phyloP scores from a whole-genome alignment of 1,140 invertebrate genomes.

The Hylaeus volcanicus region DNA sequence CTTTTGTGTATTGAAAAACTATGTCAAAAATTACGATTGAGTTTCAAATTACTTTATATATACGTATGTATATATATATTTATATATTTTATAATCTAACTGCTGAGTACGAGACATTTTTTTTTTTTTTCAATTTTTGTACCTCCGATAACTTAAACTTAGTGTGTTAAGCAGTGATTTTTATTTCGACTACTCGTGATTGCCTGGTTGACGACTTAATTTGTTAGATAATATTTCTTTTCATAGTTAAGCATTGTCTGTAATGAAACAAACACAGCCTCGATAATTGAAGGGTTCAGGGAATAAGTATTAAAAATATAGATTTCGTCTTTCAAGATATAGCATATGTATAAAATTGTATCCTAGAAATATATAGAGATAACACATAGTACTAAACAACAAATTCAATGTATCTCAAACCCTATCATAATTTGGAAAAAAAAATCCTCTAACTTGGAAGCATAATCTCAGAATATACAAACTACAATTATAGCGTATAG shows the following conservation, averaged over 20 bases:
- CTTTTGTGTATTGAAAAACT: slow-evolving; percentile 67
- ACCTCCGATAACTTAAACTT: slow-evolving; percentile 61
- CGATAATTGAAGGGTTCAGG: slow-evolving; percentile 68
- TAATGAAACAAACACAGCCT: slow-evolving; percentile 71
- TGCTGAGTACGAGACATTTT: slow-evolving; percentile 50
- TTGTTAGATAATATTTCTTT: slow-evolving; percentile 42
- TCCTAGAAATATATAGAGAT: slow-evolving; percentile 49
- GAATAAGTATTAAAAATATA: slow-evolving; percentile 70
- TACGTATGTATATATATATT: neutral
- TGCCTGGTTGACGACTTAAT: slow-evolving; percentile 54
- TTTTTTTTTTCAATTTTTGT: slow-evolving; percentile 48
- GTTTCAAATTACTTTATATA: slow-evolving; percentile 40
- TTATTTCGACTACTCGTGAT: slow-evolving; percentile 59
- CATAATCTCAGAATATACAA: slow-evolving; percentile 53
- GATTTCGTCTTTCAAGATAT: slow-evolving; percentile 37
- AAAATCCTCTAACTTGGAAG: slow-evolving; percentile 42
- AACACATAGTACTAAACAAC: slow-evolving; percentile 40
- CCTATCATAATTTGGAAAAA: slow-evolving; percentile 30
- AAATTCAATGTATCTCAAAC: slow-evolving; percentile 32
- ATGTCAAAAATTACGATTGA: slow-evolving; percentile 63
- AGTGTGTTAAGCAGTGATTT: slow-evolving; percentile 57
- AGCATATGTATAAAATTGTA: slow-evolving; percentile 60
- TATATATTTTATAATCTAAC: slow-evolving; percentile 40
- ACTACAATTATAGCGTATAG: slow-evolving; percentile 29
- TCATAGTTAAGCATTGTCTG: slow-evolving; percentile 46